Conservation (phyloP, 2,888 invertebrate genomes). For the Cheilosia urbana region DNA sequence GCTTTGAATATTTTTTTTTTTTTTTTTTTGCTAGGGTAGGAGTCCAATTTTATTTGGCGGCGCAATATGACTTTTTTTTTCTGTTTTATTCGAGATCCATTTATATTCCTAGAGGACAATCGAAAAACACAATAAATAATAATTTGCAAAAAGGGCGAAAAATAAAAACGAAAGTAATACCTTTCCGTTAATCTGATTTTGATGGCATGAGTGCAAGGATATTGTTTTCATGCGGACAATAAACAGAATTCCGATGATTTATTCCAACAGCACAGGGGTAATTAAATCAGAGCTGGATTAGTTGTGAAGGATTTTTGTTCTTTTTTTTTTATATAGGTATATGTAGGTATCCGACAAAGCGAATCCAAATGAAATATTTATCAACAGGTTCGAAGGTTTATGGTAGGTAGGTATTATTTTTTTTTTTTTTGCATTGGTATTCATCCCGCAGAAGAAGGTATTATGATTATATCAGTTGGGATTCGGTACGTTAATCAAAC, state of each 20-base stretch:
- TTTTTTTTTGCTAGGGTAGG: constrained; percentile 9
- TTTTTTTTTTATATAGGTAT: not conserved
- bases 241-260: constrained; percentile 43
- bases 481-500: too few relatives aligned
- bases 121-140: constrained; percentile 36
- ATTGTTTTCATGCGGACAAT: constrained; percentile 43
- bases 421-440: not conserved
- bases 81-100: constrained; percentile 6
- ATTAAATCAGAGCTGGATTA: constrained; percentile 41
- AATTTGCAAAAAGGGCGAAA: not conserved
- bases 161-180: not conserved
- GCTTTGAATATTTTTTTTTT: not conserved
- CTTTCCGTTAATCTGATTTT: constrained; percentile 47
- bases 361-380: constrained; percentile 14
- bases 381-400: constrained; percentile 24
- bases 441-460: not conserved
- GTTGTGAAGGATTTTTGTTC: not conserved
- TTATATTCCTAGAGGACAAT: constrained; percentile 30
- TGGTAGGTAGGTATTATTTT: not conserved
- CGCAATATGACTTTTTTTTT: not conserved
- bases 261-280: constrained; percentile 25
- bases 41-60: not conserved
- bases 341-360: not conserved
- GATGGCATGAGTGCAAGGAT: constrained; percentile 14
- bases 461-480: too few relatives aligned